These are phyloP conservation scores for Balanococcus diminutus DNA, from an alignment of 2,888 invertebrate species.

Conservation along the genomic window DNA sequence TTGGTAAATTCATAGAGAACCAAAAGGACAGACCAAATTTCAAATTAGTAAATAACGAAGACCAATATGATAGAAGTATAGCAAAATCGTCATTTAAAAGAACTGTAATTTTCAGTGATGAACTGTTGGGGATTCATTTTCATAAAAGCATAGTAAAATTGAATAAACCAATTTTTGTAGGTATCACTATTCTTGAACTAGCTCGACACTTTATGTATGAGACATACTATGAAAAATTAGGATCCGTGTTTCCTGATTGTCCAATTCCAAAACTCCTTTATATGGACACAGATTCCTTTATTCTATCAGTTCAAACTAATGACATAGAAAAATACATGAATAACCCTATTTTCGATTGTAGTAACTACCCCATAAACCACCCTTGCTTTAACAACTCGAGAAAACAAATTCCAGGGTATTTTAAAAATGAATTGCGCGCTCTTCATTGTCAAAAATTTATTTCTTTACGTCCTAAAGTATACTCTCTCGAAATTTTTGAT, in stretches of 20 bases:
- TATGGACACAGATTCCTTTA: too few relatives aligned
- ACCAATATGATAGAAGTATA: not conserved
- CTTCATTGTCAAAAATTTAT: too few relatives aligned
- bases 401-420: too few relatives aligned
- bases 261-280: not conserved
- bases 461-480: too few relatives aligned
- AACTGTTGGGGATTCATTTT: not conserved
- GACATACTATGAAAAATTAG: not conserved
- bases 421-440: too few relatives aligned
- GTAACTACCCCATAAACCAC: too few relatives aligned
- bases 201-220: not conserved
- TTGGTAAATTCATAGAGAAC: not conserved
- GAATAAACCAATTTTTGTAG: not conserved
- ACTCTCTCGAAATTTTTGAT: too few relatives aligned
- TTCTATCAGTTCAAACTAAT: too few relatives aligned
- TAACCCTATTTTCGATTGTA: too few relatives aligned
- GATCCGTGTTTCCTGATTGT: not conserved
- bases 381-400: too few relatives aligned
- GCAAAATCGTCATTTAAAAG: not conserved
- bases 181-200: not conserved
- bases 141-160: not conserved
- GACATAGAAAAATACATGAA: too few relatives aligned
- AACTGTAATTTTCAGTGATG: not conserved
- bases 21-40: not conserved
- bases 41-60: not conserved